Base-by-base conservation (phyloP, 2,888 invertebrate species). In the Cephonodes hylas region DNA sequence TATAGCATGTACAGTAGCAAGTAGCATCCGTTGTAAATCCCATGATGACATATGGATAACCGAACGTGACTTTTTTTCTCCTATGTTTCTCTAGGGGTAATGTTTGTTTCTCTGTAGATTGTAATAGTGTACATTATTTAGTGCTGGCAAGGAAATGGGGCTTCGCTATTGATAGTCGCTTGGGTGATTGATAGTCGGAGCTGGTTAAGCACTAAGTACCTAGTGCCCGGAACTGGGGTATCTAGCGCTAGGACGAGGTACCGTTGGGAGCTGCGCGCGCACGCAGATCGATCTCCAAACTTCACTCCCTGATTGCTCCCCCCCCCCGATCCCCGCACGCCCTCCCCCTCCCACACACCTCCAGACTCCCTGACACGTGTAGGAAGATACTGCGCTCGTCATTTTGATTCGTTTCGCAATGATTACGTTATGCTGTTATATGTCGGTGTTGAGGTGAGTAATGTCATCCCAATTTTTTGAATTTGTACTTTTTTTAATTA, bases 241-340 rank as follows among this genome's bases (percentile, higher is more conserved):
- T 74, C 74, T 73, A 66, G 69, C 69, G 63, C 60, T 58, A 61
- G 66, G 67, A 64, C 66, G 75, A 70, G 67, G 72, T 67, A 66
- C 66, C 61, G 65, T 62, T 63, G 65, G 69, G 69, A 66, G 64
- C 73, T 85, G 89, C 89, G 84, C 88, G 90, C 88, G 85, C 84
- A 76, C 64, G 67, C 71, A 70, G 81, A 91, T 91, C 90, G 91
- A 91, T 90, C 87, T 78, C 74, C 69, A 63, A 72, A 72, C 76
- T 72, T 72, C 66, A 66, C 75, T 71, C 72, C 69, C 77, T 65
- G 44, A 62, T 56, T 64, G 38, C 67, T 66, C 72, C 68, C 62
- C 68, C 61, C 64, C 63, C 67, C 63, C 64, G 62, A 67, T 64
- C 72, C 73, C 66, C 72, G 68, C 61, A 66, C 60, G 15, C 67